Conservation (phyloP, 1,140 invertebrate genomes). For the Monochamus saltuarius region DNA sequence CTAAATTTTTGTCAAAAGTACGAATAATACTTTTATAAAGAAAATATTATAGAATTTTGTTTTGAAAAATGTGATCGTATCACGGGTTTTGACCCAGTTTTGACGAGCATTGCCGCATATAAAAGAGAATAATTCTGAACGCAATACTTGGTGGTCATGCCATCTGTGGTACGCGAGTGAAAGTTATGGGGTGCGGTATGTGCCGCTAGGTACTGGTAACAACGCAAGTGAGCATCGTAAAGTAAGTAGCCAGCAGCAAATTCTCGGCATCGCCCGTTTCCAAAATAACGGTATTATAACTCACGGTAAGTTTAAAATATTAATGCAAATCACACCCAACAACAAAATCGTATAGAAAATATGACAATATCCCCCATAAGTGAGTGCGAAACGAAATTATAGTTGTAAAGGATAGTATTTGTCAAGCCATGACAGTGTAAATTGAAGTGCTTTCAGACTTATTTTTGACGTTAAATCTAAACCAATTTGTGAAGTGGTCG, state of each 20-base stretch:
- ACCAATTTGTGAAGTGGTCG: slow-evolving; percentile 27
- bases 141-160: no score
- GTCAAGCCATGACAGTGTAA: slow-evolving; percentile 39
- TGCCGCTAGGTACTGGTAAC: slow-evolving; percentile 21
- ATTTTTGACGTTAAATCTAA: slow-evolving; percentile 23
- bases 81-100: no score
- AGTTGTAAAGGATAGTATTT: slow-evolving; percentile 30
- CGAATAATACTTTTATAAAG: no score
- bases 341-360: slow-evolving; percentile 9
- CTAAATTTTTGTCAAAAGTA: no score
- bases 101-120: no score
- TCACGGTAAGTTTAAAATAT: slow-evolving; percentile 34
- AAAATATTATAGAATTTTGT: no score
- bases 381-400: slow-evolving; percentile 33
- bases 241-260: slow-evolving; percentile 19
- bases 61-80: no score
- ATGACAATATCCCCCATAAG: slow-evolving; percentile 11
- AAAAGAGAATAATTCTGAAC: no score
- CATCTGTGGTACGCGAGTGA: no score
- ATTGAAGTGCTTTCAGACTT: slow-evolving; percentile 30
- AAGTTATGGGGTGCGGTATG: slow-evolving; percentile 32
- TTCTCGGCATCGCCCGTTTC: slow-evolving; percentile 29
- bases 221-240: slow-evolving; percentile 24
- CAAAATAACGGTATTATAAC: slow-evolving; percentile 29
- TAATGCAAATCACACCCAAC: slow-evolving; percentile 16